Evolutionary conservation across 1,140 invertebrate species (phyloP).

Genomic region (Polypedilum vanderplanki): DNA sequence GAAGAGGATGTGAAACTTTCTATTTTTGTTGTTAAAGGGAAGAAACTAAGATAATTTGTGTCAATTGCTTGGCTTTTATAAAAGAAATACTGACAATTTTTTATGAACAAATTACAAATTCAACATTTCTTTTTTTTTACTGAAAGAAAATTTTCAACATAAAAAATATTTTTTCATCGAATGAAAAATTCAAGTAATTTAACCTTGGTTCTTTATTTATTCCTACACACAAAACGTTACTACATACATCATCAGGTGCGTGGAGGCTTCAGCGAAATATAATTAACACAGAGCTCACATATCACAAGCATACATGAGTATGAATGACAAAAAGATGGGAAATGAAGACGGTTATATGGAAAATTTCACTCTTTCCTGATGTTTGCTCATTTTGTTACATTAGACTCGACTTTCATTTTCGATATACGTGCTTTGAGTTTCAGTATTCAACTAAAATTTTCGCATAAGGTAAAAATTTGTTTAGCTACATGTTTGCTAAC

Average conservation of each 20-base stretch:
- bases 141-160: no score
- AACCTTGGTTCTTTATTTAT: no score
- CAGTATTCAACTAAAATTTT: background rate
- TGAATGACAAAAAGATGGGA: background rate
- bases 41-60: no score
- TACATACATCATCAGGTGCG: background rate
- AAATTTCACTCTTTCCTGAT: background rate
- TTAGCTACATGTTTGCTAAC: background rate
- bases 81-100: no score
- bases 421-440: background rate
- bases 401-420: background rate
- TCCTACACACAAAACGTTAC: no score
- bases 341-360: background rate
- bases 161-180: no score
- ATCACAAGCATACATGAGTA: background rate
- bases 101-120: no score
- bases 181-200: no score
- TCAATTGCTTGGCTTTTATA: no score
- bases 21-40: no score
- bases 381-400: background rate
- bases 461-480: background rate
- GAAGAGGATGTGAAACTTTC: no score
- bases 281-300: conserved; percentile 4
- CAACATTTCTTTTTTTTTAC: no score
- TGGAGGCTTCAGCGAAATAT: background rate